A percentile compares a stretch with the other conserved stretches of the same genome.
Conservation (phyloP, 2,113 vertebrate genomes). For the Boulengeromyrus knoepffleri region DNA sequence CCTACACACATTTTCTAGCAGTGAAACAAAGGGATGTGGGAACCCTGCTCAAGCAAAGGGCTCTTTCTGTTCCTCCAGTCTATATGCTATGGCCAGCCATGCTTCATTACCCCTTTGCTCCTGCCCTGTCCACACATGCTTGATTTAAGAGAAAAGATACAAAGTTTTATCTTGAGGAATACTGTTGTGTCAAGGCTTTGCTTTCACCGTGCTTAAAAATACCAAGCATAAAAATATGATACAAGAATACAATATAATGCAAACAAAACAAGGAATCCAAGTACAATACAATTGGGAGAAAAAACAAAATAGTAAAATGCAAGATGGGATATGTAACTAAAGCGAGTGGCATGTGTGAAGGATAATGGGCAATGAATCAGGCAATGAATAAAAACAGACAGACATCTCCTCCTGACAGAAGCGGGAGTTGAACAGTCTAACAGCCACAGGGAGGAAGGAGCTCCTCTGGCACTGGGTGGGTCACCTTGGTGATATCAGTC, state of each 20-base stretch:
- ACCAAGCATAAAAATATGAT: not conserved
- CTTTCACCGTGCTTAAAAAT: not conserved
- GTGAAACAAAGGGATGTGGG: not conserved
- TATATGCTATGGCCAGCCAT: not conserved
- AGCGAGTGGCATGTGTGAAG: not conserved
- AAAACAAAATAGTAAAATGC: not conserved
- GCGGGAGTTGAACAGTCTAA: too few species aligned
- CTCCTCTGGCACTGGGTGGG: not conserved
- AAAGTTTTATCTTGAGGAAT: not conserved
- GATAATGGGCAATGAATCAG: not conserved
- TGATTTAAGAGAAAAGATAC: too few species aligned
- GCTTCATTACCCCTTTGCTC: not conserved
- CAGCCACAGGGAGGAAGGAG: not conserved
- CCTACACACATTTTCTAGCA: not conserved
- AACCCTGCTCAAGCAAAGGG: not conserved
- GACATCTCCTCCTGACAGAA: too few species aligned
- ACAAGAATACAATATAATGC: not conserved
- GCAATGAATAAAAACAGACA: not conserved
- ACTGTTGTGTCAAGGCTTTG: not conserved
- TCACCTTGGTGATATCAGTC: too few species aligned
- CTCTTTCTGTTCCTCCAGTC: not conserved
- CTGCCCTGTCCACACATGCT: not conserved
- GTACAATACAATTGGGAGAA: not conserved
- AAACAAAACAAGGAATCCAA: not conserved
- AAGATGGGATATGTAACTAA: not conserved